phyloP scores from a whole-genome alignment of 1,140 invertebrate genomes.

The Zophobas atratus region DNA sequence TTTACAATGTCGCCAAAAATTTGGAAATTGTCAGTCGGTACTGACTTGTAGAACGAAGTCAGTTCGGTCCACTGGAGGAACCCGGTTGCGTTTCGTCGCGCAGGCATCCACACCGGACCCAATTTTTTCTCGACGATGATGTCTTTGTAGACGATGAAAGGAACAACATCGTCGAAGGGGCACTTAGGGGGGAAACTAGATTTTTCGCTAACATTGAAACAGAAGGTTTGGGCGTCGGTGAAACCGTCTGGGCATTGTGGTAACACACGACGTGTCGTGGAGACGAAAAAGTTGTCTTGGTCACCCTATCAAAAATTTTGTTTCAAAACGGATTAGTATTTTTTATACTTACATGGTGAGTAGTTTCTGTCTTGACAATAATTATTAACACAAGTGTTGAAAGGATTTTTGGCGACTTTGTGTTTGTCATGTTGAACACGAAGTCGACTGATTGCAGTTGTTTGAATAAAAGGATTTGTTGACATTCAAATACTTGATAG shows the following conservation, averaged over 20 bases:
- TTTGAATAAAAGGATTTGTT: not conserved
- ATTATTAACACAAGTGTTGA: not conserved
- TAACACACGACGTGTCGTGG: not conserved
- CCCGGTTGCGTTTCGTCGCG: slow-evolving; percentile 1
- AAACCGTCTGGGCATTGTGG: slow-evolving; percentile 28
- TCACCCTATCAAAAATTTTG: too few species aligned
- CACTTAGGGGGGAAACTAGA: slow-evolving; percentile 25
- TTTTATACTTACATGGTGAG: too few species aligned
- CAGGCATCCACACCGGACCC: slow-evolving; percentile 35
- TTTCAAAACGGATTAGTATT: too few species aligned
- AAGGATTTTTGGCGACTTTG: too few species aligned
- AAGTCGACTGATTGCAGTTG: not conserved
- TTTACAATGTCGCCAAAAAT: not conserved
- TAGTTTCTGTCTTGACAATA: too few species aligned
- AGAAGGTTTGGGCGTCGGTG: slow-evolving; percentile 18
- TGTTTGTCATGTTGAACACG: not conserved
- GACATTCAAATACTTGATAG: not conserved
- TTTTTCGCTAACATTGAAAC: not conserved
- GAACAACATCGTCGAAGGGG: not conserved
- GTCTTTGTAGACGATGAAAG: slow-evolving; percentile 18
- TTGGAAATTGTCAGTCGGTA: not conserved
- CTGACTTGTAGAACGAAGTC: not conserved
- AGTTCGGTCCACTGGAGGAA: slow-evolving; percentile 9
- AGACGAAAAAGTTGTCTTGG: not conserved
- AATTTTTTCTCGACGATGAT: not conserved